phyloP scores from a whole-genome alignment of 1,140 invertebrate genomes.

The Drosophila serrata region DNA sequence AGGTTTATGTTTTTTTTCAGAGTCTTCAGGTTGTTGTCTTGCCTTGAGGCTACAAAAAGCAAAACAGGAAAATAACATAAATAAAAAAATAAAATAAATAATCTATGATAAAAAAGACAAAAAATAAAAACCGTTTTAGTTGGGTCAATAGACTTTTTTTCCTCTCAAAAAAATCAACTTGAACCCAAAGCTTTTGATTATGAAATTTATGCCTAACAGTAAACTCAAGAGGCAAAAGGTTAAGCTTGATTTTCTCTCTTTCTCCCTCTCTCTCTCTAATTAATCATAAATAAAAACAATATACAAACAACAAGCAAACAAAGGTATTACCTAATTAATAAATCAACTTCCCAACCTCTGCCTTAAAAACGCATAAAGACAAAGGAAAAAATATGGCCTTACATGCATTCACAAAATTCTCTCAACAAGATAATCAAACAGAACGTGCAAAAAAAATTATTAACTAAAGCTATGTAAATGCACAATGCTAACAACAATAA shows the following conservation, averaged over 20 bases:
- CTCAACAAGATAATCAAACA: constrained; percentile 52
- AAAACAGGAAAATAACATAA: constrained; percentile 1
- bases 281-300: not conserved
- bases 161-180: constrained; percentile 14
- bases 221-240: not conserved
- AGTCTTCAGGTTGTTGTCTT: constrained; percentile 35
- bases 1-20: constrained; percentile 39
- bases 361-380: constrained; percentile 56
- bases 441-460: constrained; percentile 44
- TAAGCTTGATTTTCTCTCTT: not conserved
- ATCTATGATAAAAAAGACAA: constrained; percentile 8
- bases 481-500: constrained; percentile 17
- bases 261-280: constrained; percentile 23
- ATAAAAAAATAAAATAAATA: constrained; percentile 15
- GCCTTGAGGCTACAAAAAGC: constrained; percentile 22
- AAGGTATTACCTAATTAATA: constrained; percentile 9
- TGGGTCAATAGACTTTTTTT: constrained; percentile 54
- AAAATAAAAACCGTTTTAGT: constrained; percentile 31
- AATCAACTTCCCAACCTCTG: constrained; percentile 5
- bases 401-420: constrained; percentile 54
- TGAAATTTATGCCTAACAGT: constrained; percentile 36
- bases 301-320: not conserved
- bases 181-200: constrained; percentile 7
- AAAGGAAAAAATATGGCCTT: constrained; percentile 49
- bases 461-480: constrained; percentile 19